Conservation (phyloP, 2,888 invertebrate genomes). For the Pemphredon lugubris region DNA sequence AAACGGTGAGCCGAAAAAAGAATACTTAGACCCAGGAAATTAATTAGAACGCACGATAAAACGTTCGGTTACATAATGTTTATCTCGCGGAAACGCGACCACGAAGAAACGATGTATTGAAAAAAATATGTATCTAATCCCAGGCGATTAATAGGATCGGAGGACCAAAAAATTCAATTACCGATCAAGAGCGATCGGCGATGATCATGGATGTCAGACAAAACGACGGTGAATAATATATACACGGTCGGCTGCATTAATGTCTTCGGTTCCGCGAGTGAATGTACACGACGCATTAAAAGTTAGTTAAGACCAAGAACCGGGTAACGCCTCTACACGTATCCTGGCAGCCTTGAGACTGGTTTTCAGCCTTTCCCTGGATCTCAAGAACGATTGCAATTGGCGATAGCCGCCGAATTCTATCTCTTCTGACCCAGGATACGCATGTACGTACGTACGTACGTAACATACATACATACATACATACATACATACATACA, state of each 20-base stretch:
- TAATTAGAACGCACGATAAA: too few relatives aligned
- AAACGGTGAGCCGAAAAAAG: too few relatives aligned
- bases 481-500: too few relatives aligned
- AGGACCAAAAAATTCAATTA: conserved; percentile 1
- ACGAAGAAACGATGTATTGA: too few relatives aligned
- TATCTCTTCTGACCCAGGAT: conserved; percentile 31
- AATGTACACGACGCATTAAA: conserved; percentile 30
- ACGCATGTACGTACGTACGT: too few relatives aligned
- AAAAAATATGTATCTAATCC: too few relatives aligned
- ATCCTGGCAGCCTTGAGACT: conserved; percentile 54
- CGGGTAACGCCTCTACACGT: conserved; percentile 51
- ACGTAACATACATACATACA: too few relatives aligned
- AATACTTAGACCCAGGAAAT: too few relatives aligned
- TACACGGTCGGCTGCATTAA: conserved; percentile 1
- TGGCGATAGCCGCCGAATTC: conserved; percentile 54
- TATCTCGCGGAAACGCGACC: too few relatives aligned
- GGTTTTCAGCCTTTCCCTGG: conserved; percentile 55
- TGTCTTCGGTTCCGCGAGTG: conserved; percentile 47
- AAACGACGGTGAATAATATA: neutral
- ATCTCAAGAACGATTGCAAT: conserved; percentile 42
- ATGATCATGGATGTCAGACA: neutral
- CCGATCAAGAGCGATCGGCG: neutral
- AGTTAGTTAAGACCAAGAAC: conserved; percentile 16
- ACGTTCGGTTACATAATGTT: too few relatives aligned
- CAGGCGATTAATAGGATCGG: too few relatives aligned